Conservation (phyloP, 2,113 vertebrate species). For the Donacobius atricapilla region DNA sequence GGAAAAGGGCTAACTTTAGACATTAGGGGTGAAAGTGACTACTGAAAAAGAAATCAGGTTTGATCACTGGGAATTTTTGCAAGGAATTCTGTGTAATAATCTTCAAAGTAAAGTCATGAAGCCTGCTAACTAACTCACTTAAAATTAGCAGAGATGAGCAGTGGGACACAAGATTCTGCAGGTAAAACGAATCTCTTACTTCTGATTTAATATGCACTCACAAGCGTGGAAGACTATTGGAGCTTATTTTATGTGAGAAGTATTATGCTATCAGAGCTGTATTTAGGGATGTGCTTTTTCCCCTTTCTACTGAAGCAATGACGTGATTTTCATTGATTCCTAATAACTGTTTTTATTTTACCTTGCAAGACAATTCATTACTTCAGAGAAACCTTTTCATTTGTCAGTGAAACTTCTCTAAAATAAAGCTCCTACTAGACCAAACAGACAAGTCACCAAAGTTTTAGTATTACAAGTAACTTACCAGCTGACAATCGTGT, state of each 20-base stretch:
- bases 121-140: not conserved
- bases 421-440: not conserved
- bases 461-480: slow-evolving; percentile 31
- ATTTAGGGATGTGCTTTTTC: not conserved
- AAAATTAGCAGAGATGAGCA: not conserved
- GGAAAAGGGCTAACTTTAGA: not conserved
- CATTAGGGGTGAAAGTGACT: not conserved
- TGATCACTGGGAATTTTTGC: not conserved
- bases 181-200: not conserved
- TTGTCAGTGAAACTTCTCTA: not conserved
- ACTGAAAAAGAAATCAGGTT: not conserved
- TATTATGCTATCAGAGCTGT: not conserved
- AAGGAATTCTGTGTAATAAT: not conserved
- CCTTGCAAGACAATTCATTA: not conserved
- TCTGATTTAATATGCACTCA: not conserved
- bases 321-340: not conserved
- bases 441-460: not conserved
- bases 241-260: not conserved
- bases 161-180: not conserved
- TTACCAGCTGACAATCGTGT: slow-evolving; percentile 85
- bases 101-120: not conserved
- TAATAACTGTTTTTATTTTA: not conserved
- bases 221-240: not conserved
- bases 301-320: not conserved
- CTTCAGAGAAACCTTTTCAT: not conserved